phyloP scores from a whole-genome alignment of 2,113 vertebrate species.

The Stegastes partitus region DNA sequence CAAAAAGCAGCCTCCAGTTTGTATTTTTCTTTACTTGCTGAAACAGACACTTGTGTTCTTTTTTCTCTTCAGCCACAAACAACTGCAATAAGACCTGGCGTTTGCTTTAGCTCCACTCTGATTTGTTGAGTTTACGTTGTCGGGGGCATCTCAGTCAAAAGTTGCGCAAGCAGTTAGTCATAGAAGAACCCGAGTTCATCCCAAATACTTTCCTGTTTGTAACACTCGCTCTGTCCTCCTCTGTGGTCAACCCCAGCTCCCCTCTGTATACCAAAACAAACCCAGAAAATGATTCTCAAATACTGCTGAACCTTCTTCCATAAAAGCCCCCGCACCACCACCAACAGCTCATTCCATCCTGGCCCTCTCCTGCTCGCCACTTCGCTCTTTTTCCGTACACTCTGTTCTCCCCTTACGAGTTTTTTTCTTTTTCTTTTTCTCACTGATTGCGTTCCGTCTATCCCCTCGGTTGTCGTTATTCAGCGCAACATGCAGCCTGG shows the following conservation, averaged over 20 bases:
- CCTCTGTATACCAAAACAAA: conserved; percentile 39
- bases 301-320: conserved; percentile 53
- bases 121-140: conserved; percentile 13
- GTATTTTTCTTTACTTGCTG: neutral
- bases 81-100: neutral
- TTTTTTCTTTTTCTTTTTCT: conserved; percentile 23
- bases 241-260: conserved; percentile 54
- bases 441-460: conserved; percentile 20
- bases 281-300: conserved; percentile 34
- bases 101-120: conserved; percentile 8
- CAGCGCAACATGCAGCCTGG: conserved; percentile 48
- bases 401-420: conserved; percentile 38
- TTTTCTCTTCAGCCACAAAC: neutral
- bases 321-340: conserved; percentile 21
- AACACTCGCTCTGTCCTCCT: conserved; percentile 43
- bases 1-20: neutral
- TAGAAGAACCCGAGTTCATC: conserved; percentile 20
- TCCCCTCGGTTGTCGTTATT: conserved; percentile 31
- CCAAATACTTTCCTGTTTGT: conserved; percentile 43
- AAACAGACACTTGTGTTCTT: neutral
- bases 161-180: conserved; percentile 20
- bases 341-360: conserved; percentile 71
- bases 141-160: neutral
- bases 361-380: conserved; percentile 30
- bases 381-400: conserved; percentile 64